These are phyloP conservation scores for Penaeus chinensis DNA, from an alignment of 1,140 invertebrate species.

Conservation along the genomic window DNA sequence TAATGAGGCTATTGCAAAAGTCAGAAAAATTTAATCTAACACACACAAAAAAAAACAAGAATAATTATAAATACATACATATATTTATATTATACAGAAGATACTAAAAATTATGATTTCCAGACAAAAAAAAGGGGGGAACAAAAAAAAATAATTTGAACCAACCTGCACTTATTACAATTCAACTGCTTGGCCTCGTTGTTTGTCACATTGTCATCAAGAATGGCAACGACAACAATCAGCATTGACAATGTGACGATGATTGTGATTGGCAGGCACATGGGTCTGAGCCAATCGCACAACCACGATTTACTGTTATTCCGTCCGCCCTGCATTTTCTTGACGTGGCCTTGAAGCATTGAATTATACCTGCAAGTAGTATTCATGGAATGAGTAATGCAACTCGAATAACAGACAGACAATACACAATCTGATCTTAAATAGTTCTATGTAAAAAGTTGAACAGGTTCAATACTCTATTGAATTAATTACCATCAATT, in stretches of 20 bases:
- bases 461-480: too few species aligned
- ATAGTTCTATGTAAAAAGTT: too few species aligned
- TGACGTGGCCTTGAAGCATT: constrained; percentile 17
- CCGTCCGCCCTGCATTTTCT: constrained; percentile 23
- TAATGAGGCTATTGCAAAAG: too few species aligned
- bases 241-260: constrained; percentile 44
- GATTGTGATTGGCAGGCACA: constrained; percentile 44
- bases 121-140: too few species aligned
- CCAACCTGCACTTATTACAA: constrained; percentile 38
- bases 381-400: background rate
- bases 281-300: constrained; percentile 23
- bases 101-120: too few species aligned
- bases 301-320: background rate
- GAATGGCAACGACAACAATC: constrained; percentile 36
- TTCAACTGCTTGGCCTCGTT: background rate
- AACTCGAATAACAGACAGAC: background rate
- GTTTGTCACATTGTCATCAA: constrained; percentile 20
- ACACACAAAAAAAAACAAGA: too few species aligned
- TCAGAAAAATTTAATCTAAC: too few species aligned
- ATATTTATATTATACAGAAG: too few species aligned
- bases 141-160: background rate
- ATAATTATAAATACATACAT: too few species aligned
- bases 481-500: too few species aligned
- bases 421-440: background rate
- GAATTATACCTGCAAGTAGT: constrained; percentile 35